These are phyloP conservation scores for Odontocolon sp. DNA, from an alignment of 2,888 invertebrate species.

Conservation along the genomic window DNA sequence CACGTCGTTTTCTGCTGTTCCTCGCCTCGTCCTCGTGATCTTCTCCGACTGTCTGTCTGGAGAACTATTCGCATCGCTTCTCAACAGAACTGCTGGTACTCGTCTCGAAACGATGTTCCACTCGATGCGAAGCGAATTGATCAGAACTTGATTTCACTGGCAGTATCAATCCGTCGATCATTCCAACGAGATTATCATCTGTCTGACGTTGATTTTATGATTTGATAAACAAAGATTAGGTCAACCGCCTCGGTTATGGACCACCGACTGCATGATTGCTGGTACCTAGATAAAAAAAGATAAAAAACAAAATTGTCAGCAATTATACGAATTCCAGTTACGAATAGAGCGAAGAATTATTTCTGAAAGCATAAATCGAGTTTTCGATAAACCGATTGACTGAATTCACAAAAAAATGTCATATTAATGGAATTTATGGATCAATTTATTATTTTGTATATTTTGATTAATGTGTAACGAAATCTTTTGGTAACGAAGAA, in stretches of 20 bases:
- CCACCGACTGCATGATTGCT: conserved; percentile 29
- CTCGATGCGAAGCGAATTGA: neutral
- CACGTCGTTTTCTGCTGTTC: conserved; percentile 55
- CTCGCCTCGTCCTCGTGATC: conserved; percentile 45
- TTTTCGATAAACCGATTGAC: too few species aligned
- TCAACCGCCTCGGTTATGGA: conserved; percentile 30
- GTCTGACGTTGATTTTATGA: neutral
- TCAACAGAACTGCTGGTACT: neutral
- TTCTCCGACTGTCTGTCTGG: conserved; percentile 26
- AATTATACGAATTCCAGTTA: neutral
- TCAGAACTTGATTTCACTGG: conserved; percentile 20
- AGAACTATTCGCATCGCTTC: conserved; percentile 44
- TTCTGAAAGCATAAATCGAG: neutral
- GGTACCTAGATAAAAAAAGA: conserved; percentile 32
- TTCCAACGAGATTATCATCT: neutral
- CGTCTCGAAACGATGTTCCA: neutral
- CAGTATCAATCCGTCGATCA: neutral
- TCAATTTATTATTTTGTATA: too few species aligned
- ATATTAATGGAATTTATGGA: too few species aligned
- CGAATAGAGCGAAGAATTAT: too few species aligned
- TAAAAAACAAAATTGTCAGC: conserved; percentile 10
- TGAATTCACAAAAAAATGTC: too few species aligned
- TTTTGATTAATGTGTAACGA: too few species aligned
- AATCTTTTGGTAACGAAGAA: too few species aligned
- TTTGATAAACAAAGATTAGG: conserved; percentile 4